Conservation (phyloP, 2,797 vertebrate species). For the Chromobotia macracanthus region DNA sequence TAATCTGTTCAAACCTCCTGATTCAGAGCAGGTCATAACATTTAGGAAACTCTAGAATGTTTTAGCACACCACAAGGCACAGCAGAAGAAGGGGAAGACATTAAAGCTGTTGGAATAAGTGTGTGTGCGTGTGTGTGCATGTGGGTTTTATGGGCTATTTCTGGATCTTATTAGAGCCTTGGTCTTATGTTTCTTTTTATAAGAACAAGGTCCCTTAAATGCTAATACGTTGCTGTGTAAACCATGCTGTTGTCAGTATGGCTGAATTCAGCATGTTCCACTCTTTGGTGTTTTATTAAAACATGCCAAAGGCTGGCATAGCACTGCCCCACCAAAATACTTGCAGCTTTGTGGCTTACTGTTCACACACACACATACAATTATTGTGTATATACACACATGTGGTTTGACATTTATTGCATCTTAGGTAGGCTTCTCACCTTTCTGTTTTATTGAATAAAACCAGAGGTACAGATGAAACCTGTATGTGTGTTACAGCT, state of each 20-base stretch:
- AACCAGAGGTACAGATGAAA: background rate
- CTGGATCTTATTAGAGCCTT: conserved; percentile 37
- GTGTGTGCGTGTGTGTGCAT: background rate
- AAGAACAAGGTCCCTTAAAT: conserved; percentile 33
- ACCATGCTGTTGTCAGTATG: conserved; percentile 7
- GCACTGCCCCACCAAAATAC: conserved; percentile 18
- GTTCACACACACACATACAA: background rate
- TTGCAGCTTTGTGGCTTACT: background rate
- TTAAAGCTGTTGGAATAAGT: conserved; percentile 30
- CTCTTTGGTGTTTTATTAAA: conserved; percentile 35
- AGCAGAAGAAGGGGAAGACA: conserved; percentile 21
- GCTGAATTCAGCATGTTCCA: background rate
- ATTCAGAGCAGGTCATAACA: conserved; percentile 39
- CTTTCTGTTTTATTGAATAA: conserved; percentile 29
- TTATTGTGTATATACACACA: background rate
- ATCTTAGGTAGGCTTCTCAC: conserved; percentile 16
- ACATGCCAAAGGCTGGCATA: conserved; percentile 1
- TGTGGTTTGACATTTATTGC: conserved; percentile 26
- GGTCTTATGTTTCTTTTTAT: conserved; percentile 31
- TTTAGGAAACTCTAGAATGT: conserved; percentile 47
- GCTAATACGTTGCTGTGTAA: conserved; percentile 34
- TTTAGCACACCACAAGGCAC: conserved; percentile 40
- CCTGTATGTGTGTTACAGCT: background rate
- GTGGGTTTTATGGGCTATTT: conserved; percentile 36
- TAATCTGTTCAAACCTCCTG: conserved; percentile 20